Evolutionary conservation across 2,797 vertebrate species (phyloP).

Genomic region (Eulemur mongoz): DNA sequence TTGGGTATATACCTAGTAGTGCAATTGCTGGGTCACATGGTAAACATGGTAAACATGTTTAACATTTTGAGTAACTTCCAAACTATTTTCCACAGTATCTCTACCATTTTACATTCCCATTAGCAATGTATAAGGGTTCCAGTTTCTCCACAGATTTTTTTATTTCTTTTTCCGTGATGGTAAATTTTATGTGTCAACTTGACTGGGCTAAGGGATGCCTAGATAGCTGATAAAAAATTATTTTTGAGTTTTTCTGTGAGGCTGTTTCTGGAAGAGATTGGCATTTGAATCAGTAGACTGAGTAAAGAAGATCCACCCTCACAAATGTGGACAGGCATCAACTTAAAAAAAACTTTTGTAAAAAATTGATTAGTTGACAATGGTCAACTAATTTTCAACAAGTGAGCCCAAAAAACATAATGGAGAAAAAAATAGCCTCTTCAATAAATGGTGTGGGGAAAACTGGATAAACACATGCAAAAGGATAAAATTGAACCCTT

Average conservation of each 20-base stretch:
- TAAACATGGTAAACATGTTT: background rate
- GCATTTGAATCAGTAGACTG: background rate
- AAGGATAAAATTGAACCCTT: background rate
- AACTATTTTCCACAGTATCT: background rate
- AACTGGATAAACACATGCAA: background rate
- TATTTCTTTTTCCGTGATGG: background rate
- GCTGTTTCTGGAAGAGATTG: background rate
- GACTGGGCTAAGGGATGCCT: background rate
- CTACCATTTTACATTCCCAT: background rate
- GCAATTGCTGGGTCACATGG: background rate
- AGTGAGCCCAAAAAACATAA: background rate
- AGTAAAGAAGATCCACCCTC: background rate
- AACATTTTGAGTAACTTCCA: background rate
- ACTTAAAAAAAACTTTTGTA: background rate
- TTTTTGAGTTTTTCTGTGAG: background rate
- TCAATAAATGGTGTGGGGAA: background rate
- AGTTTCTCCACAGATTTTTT: background rate
- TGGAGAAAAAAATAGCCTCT: background rate
- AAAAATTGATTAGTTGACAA: background rate
- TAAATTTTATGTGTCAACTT: background rate
- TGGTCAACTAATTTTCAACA: background rate
- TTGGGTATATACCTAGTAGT: background rate
- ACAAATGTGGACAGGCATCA: background rate
- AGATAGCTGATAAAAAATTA: background rate
- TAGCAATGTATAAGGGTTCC: background rate